Conservation (phyloP, 1,140 invertebrate genomes). For the Mesaphorura yosii region DNA sequence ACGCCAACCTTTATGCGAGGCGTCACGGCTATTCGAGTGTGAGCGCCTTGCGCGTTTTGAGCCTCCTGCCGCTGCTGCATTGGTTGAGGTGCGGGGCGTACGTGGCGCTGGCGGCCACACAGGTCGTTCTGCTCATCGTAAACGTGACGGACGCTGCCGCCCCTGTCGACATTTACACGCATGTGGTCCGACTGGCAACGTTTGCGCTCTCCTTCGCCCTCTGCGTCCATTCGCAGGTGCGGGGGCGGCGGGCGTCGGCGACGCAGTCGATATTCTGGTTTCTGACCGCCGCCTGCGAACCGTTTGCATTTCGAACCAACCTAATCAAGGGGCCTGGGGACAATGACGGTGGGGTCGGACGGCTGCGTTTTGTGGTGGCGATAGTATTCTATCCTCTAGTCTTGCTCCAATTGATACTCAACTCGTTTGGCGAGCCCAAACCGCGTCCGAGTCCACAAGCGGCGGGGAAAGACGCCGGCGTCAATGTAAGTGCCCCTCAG, state of each 20-base stretch:
- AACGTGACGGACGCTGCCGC: slow-evolving; percentile 9
- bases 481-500: not conserved
- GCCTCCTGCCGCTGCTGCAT: too few relatives aligned
- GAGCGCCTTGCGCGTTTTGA: too few relatives aligned
- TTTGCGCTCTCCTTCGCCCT: slow-evolving; percentile 50
- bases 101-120: slow-evolving; percentile 14
- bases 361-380: slow-evolving; percentile 3
- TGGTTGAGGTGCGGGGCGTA: too few relatives aligned
- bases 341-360: not conserved
- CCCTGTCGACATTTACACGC: slow-evolving; percentile 31
- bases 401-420: slow-evolving; percentile 59
- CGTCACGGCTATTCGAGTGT: too few relatives aligned
- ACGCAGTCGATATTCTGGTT: slow-evolving; percentile 82
- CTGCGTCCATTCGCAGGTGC: slow-evolving; percentile 62
- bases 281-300: slow-evolving; percentile 52
- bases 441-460: too few relatives aligned
- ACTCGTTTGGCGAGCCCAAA: too few relatives aligned
- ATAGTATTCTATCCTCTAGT: slow-evolving; percentile 56
- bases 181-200: slow-evolving; percentile 31
- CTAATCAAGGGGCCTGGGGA: not conserved
- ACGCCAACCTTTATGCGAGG: too few relatives aligned
- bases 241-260: slow-evolving; percentile 74
- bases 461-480: too few relatives aligned
- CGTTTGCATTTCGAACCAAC: slow-evolving; percentile 57
- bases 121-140: slow-evolving; percentile 20